A percentile compares a stretch with the other conserved stretches of the same genome.
Conservation (phyloP, 37 sponge, comb jelly and placozoan species). For the Tethya wilhelma region DNA sequence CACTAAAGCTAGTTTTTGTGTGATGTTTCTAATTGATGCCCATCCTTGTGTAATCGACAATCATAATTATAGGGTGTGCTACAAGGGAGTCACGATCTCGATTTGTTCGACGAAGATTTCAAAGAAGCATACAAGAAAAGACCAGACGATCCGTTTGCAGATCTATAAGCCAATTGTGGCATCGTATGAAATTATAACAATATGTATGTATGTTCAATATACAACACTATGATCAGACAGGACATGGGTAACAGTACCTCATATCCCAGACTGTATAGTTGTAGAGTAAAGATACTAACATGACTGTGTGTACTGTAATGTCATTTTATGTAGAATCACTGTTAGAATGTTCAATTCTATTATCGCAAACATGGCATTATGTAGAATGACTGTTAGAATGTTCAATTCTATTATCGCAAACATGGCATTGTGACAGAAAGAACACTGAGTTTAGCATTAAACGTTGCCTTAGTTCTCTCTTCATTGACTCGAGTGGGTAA, state of each 20-base stretch:
- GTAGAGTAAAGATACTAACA: no score
- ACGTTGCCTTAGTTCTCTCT: slow-evolving; percentile 24
- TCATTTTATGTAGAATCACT: background rate
- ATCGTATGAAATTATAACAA: no score
- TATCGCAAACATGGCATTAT: background rate
- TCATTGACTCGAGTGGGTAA: slow-evolving; percentile 23
- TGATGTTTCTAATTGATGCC: no score
- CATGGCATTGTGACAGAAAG: slow-evolving; percentile 35
- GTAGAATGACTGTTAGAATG: background rate
- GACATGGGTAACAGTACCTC: no score
- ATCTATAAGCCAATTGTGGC: slow-evolving; percentile 26
- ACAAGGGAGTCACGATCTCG: slow-evolving; percentile 71
- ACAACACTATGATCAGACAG: no score
- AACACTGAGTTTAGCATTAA: slow-evolving; percentile 2
- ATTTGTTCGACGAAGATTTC: slow-evolving; percentile 75
- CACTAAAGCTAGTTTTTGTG: no score
- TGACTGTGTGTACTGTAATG: no score
- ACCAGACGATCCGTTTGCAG: slow-evolving; percentile 80
- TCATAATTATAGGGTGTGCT: slow-evolving; percentile 90
- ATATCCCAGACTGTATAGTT: no score
- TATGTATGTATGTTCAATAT: no score
- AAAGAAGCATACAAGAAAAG: slow-evolving; percentile 68
- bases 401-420: background rate
- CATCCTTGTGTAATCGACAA: no score
- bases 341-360: background rate